Evolutionary conservation across 2,113 vertebrate species (phyloP), one percentile per base, ranked within the genome.

Genomic region (Tautogolabrus adspersus): DNA sequence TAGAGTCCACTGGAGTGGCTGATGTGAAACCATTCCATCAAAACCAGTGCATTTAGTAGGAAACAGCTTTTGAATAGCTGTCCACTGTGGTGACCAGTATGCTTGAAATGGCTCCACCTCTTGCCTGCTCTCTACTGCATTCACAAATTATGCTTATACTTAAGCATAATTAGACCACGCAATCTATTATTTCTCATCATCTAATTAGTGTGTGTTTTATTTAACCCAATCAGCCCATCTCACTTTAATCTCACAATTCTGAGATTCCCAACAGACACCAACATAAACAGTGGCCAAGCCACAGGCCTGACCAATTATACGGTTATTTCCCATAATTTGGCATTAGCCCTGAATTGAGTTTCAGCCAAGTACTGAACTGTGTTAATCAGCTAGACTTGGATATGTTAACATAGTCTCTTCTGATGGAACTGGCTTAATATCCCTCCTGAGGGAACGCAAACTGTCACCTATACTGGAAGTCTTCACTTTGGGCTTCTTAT

Each of bases 351-450:
- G 8, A 65, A 77, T 51, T n/a, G 68, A 61, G 55, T 69, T 54
- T 18, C 44, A 59, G 38, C 72, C 62, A 72, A 75, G 34, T 75
- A 47, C 57, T 26, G 22, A 83, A 79, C 63, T 66, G 46, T 8
- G 22, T 74, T 83, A 47, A 78, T 81, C 34, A 68, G 34, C 16
- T 18, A 19, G 18, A 49, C 18, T 49, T 49, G 16, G 18, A 19
- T 49, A 19, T 8, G 5, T 9, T 54, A 59, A 15, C 49, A 38
- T 1, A 55, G 19, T 18, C 21, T 23, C 15, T 26, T 5, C 18
- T 57, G 26, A 62, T 12, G 38, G 13, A 42, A 30, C 9, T 26
- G 16, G 21, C 64, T 57, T 5, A 9, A 38, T 38, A n/a, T 65
- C n/a, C 40, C 3, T 23, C 69, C 10, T 62, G 55, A 54, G 19